These are phyloP conservation scores for Pangasius krempfi DNA, from an alignment of 2,797 vertebrate genomes.

Conservation along the genomic window DNA sequence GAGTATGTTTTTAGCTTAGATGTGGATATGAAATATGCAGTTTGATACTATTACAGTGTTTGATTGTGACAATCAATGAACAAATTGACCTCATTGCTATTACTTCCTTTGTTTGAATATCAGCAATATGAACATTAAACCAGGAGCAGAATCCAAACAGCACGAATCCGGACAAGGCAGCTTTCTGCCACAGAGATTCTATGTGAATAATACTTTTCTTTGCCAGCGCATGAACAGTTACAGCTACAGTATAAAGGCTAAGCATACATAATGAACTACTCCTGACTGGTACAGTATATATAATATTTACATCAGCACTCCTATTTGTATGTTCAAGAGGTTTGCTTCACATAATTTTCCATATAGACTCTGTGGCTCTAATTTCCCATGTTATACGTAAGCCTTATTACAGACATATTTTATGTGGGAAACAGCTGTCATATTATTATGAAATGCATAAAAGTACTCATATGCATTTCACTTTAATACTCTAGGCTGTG, in stretches of 20 bases:
- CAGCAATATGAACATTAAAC: background rate
- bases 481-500: slow-evolving; percentile 18
- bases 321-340: background rate
- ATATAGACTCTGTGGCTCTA: slow-evolving; percentile 4
- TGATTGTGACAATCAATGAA: slow-evolving; percentile 16
- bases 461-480: background rate
- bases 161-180: background rate
- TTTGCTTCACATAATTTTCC: background rate
- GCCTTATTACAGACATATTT: slow-evolving; percentile 14
- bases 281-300: slow-evolving; percentile 19
- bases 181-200: background rate
- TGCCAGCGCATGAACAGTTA: slow-evolving; percentile 5
- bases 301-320: slow-evolving; percentile 8
- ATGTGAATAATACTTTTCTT: background rate
- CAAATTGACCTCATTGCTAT: slow-evolving; percentile 14
- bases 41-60: background rate
- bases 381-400: slow-evolving; percentile 1
- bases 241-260: background rate
- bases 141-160: background rate
- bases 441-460: slow-evolving; percentile 22
- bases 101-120: slow-evolving; percentile 10
- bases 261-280: background rate
- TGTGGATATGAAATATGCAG: background rate
- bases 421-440: background rate
- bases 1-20: background rate